These are phyloP conservation scores for Stratiomys singularior DNA, from an alignment of 2,888 invertebrate genomes.

Conservation along the genomic window DNA sequence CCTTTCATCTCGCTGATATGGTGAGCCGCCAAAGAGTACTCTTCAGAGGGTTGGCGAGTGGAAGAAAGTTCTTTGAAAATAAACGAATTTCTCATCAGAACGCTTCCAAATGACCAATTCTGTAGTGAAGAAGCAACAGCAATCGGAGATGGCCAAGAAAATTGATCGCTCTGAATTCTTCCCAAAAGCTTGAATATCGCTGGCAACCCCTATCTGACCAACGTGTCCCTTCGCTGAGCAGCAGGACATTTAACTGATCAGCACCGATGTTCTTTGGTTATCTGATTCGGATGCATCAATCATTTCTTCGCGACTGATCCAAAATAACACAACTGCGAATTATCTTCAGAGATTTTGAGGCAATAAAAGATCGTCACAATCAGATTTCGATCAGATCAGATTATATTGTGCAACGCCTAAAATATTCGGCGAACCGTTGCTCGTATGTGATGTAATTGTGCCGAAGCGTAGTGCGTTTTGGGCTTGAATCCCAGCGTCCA, in stretches of 20 bases:
- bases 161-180: too few species aligned
- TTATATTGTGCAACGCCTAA: conserved; percentile 31
- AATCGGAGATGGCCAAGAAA: too few species aligned
- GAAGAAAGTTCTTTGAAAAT: too few species aligned
- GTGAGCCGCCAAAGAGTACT: neutral
- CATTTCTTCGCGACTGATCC: conserved; percentile 28
- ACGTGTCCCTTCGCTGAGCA: neutral
- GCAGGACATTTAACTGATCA: conserved; percentile 42
- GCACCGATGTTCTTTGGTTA: conserved; percentile 36
- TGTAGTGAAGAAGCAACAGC: too few species aligned
- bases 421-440: conserved; percentile 31
- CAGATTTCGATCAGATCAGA: conserved; percentile 43
- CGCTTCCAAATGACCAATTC: too few species aligned
- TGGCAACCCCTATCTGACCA: too few species aligned
- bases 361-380: conserved; percentile 44
- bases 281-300: conserved; percentile 42
- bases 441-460: conserved; percentile 10
- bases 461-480: neutral
- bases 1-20: conserved; percentile 30
- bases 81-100: too few species aligned
- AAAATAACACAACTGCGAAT: conserved; percentile 32
- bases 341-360: conserved; percentile 31
- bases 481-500: neutral
- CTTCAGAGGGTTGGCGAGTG: conserved; percentile 3
- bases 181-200: too few species aligned